Evolutionary conservation across 2,888 invertebrate genomes (phyloP).

Genomic region (Petrophora chlorosata): DNA sequence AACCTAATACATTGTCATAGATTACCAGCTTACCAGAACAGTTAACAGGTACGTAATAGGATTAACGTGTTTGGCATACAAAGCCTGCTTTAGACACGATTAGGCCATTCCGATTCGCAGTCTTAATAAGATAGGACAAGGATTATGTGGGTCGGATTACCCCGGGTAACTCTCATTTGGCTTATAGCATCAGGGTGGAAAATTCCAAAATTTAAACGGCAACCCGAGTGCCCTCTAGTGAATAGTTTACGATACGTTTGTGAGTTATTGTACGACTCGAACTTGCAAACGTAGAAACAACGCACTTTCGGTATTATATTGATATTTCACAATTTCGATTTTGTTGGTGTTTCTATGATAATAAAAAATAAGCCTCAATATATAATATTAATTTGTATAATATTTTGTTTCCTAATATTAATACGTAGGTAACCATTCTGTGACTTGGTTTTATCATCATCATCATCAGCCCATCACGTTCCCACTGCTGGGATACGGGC

Average conservation of each 20-base stretch:
- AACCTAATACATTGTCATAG: constrained; percentile 2
- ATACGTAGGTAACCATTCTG: too few relatives aligned
- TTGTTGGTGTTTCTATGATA: too few relatives aligned
- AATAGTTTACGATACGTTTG: constrained; percentile 47
- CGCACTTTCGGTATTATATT: too few relatives aligned
- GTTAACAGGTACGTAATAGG: constrained; percentile 26
- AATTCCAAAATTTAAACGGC: constrained; percentile 51
- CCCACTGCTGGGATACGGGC: too few relatives aligned
- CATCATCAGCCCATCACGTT: too few relatives aligned
- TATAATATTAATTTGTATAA: too few relatives aligned
- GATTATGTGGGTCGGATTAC: constrained; percentile 44
- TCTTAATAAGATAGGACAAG: constrained; percentile 45
- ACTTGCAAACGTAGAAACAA: too few relatives aligned
- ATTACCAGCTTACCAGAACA: constrained; percentile 7
- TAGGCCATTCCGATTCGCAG: constrained; percentile 54
- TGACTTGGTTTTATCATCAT: too few relatives aligned
- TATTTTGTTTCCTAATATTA: too few relatives aligned
- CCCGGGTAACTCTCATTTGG: constrained; percentile 55
- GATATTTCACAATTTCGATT: too few relatives aligned
- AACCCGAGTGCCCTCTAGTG: constrained; percentile 32
- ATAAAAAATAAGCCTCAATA: too few relatives aligned
- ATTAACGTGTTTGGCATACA: constrained; percentile 43
- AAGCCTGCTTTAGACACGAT: constrained; percentile 51
- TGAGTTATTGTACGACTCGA: constrained; percentile 21
- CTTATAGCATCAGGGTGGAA: constrained; percentile 54